Conservation (phyloP, 2,888 invertebrate genomes). For the Lycophotia porphyrea region DNA sequence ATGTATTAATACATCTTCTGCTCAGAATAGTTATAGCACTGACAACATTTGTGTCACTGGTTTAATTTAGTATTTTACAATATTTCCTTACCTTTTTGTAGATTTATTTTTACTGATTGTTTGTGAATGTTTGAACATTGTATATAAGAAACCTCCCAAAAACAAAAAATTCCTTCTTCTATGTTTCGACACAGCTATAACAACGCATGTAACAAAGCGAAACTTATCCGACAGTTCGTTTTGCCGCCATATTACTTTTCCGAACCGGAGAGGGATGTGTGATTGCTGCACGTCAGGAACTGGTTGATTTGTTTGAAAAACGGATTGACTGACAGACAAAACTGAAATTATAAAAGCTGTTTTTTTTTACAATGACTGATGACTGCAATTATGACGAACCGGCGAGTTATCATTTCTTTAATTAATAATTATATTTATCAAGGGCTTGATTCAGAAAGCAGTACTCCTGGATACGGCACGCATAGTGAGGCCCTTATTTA, state of each 20-base stretch:
- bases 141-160: too few species aligned
- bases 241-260: conserved; percentile 11
- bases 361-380: not conserved
- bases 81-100: too few species aligned
- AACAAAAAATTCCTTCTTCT: not conserved
- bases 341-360: not conserved
- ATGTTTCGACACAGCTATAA: not conserved
- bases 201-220: not conserved
- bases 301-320: conserved; percentile 29
- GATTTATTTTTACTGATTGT: too few species aligned
- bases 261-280: not conserved
- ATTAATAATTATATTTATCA: too few species aligned
- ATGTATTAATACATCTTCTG: too few species aligned
- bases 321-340: not conserved
- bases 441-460: too few species aligned
- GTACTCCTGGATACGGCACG: too few species aligned
- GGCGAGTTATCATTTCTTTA: not conserved
- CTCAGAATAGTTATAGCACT: too few species aligned
- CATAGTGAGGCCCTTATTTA: too few species aligned
- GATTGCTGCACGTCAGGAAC: not conserved
- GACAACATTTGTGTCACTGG: too few species aligned
- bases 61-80: too few species aligned
- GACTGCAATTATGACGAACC: not conserved
- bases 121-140: too few species aligned
- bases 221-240: conserved; percentile 29